These are phyloP conservation scores for Drosophila affinis DNA, from an alignment of 2,888 invertebrate genomes.

Conservation along the genomic window DNA sequence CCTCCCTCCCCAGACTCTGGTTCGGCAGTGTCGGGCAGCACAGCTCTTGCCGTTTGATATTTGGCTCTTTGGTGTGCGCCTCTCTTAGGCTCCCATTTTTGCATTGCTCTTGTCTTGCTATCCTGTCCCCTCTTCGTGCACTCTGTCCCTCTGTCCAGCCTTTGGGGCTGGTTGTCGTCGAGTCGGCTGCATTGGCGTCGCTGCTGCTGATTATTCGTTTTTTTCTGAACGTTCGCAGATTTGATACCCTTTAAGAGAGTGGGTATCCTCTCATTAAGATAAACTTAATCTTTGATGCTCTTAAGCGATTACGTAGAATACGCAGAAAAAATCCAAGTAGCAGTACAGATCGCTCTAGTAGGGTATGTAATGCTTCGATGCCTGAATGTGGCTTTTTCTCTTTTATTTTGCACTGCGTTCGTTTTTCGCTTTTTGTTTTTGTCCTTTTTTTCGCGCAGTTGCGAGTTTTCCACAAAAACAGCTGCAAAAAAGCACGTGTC, in stretches of 20 bases:
- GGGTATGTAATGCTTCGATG: background rate
- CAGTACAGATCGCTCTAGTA: background rate
- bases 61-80: constrained; percentile 30
- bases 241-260: background rate
- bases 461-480: constrained; percentile 80
- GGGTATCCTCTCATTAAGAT: too few relatives aligned
- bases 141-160: background rate
- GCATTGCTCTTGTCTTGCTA: constrained; percentile 10
- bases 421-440: constrained; percentile 68
- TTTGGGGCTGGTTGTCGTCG: constrained; percentile 38
- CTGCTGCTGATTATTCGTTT: background rate
- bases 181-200: constrained; percentile 21
- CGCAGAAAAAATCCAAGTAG: background rate
- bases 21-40: background rate
- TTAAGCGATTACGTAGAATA: background rate
- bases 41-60: constrained; percentile 42
- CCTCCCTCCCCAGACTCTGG: constrained; percentile 9
- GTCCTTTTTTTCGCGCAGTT: constrained; percentile 72
- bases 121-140: background rate
- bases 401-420: constrained; percentile 33
- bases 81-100: constrained; percentile 41
- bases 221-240: background rate
- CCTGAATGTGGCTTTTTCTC: background rate
- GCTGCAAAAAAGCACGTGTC: constrained; percentile 83
- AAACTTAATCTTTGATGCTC: too few relatives aligned